These are phyloP conservation scores for Corythornis vintsioides DNA, from an alignment of 2,113 vertebrate genomes.

Conservation along the genomic window DNA sequence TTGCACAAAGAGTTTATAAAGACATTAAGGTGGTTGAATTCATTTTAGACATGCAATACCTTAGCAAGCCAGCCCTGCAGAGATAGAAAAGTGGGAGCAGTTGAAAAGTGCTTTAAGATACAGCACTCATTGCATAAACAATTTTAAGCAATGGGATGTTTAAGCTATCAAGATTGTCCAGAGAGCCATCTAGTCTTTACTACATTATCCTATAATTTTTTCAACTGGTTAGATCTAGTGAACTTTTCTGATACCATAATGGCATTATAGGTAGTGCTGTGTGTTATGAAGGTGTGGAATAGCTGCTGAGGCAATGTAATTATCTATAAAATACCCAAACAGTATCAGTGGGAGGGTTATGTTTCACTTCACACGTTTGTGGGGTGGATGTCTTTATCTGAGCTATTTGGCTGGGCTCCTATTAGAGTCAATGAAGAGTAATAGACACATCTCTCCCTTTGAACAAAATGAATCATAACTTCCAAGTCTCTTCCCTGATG, in stretches of 20 bases:
- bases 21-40: background rate
- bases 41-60: background rate
- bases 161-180: background rate
- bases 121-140: background rate
- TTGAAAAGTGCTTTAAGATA: conserved; percentile 2
- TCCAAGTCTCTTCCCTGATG: background rate
- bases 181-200: conserved; percentile 5
- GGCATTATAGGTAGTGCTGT: background rate
- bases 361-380: conserved; percentile 25
- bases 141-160: background rate
- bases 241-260: conserved; percentile 24
- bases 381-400: conserved; percentile 27
- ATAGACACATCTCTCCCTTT: conserved; percentile 16
- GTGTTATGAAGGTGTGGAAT: conserved; percentile 19
- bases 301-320: conserved; percentile 44
- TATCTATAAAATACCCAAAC: conserved; percentile 28
- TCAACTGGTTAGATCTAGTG: background rate
- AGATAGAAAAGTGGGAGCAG: background rate
- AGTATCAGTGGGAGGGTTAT: conserved; percentile 28
- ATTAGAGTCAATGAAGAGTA: conserved; percentile 11
- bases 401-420: conserved; percentile 29
- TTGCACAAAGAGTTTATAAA: conserved; percentile 31
- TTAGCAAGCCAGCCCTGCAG: background rate
- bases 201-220: background rate
- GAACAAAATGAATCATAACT: conserved; percentile 32